Evolutionary conservation across 2,113 vertebrate species (phyloP), one percentile per base, ranked within the genome.

Genomic region (Lota lota): DNA sequence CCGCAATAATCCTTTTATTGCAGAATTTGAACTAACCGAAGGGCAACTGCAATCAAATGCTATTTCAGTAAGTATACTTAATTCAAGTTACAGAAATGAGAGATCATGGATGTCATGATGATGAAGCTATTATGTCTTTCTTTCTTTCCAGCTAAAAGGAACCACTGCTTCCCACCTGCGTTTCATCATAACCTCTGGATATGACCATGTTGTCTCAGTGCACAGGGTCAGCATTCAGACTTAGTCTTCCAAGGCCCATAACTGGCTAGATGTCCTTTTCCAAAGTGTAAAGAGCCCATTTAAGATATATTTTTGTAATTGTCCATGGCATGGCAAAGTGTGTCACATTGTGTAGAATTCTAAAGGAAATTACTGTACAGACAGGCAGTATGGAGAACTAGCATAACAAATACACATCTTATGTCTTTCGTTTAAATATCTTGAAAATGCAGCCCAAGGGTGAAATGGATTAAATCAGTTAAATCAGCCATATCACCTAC

Each of bases 121-220:
- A 18, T 14, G 7, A 22, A 19, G n/a, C 11, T 21, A n/a, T 62
- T 2, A 57, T 28, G 59, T 63, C 47, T 54, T 74, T 74, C 71
- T 72, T 68, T 51, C 79, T 73, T 79, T 88, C 68, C 92, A 98
- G 97, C 84, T 94, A 66, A 91, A 79, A 68, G 94, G 91, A 71
- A 87, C 82, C 63, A 91, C 83, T 12, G 93, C 93, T 63, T 94
- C 90, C 64, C 93, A 96, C 66, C 83, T 99, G 80, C 93, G 94
- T 70, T 95, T 98, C 85, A 89, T 97, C 79, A 93, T 99, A 86
- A 74, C 91, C 19, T 92, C 94, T 36, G 97, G 90, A 83, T 96
- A 94, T 62, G 95, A 98, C 81, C 94, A 96, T 73, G 98, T 99
- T 90, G 94, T 94, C 14, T 94, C 96, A 15, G 93, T 98, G 80